Base-by-base conservation (phyloP, 92 coral and sea anemone genomes). In the Epizoanthus scotinus region DNA sequence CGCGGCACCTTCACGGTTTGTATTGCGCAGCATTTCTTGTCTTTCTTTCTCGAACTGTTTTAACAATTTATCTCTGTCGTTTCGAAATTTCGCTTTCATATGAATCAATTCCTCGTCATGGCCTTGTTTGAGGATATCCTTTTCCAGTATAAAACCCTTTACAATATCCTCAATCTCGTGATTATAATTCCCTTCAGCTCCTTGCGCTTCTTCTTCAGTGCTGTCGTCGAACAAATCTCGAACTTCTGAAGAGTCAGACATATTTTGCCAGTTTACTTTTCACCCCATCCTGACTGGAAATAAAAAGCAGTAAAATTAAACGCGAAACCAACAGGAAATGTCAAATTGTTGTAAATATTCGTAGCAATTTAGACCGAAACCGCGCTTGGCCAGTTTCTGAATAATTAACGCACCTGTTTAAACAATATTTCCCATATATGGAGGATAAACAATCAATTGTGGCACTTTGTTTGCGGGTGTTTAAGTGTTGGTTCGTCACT, bases 121-220 rank as follows among this genome's bases (percentile, higher is more conserved):
- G 21, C 98, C 90, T 70, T 96, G 94, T 47, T 91, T 86, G 73
- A 96, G 81, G 19, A 93, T 82, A 38, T 96, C 99, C 83, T 96
- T 96, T 75, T 96, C 99, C 74, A 93, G 82, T n/a, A 89, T 87
- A 57, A 93, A 95, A 36, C 98, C 98, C 44, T 83, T 88, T 19
- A 93, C 95, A 22, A 89, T 91, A 58, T 95, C 99, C 82, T 91
- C 95, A 26, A 91, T 93, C 81, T 93, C 97, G 31, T 82, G 86
- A 71, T 93, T 82, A 77, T 79, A 86, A 62, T 82, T 90, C 18
- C 83, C 94, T 36, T 83, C 82, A 50, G 60, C 73, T 27, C 67
- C 54, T 13, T 55, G 52, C 20, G 36, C 72, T 34, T 67, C 80
- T 40, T 73, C 84, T n/a, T 85, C 89, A 18, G 65, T 47, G 74